These are phyloP conservation scores for Bicyclus anynana DNA, from an alignment of 1,140 invertebrate genomes.

Conservation along the genomic window DNA sequence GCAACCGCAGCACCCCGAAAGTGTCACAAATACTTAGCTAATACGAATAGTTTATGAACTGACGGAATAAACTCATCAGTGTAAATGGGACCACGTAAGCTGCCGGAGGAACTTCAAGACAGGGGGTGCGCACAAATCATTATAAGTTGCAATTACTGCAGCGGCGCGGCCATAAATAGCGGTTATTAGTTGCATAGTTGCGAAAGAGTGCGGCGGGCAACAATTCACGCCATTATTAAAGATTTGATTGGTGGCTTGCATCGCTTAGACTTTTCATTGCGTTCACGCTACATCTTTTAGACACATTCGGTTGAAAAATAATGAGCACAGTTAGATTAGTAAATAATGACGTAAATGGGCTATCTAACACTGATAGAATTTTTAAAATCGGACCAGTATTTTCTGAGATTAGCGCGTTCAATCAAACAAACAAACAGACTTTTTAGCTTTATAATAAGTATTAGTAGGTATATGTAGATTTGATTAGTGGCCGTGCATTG, in stretches of 20 bases:
- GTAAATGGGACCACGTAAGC: slow-evolving; percentile 31
- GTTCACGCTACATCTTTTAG: neutral
- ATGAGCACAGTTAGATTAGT: no score
- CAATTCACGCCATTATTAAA: slow-evolving; percentile 29
- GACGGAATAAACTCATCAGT: slow-evolving; percentile 31
- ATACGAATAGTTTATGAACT: slow-evolving; percentile 32
- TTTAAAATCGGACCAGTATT: no score
- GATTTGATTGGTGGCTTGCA: slow-evolving; percentile 17
- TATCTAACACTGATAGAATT: no score
- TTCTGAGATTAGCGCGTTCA: no score
- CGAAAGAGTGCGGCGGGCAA: slow-evolving; percentile 42
- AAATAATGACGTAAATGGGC: no score
- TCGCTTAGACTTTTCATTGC: slow-evolving; percentile 10
- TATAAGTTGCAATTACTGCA: slow-evolving; percentile 62
- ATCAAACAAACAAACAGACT: no score
- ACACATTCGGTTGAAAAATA: neutral
- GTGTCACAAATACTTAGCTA: slow-evolving; percentile 21
- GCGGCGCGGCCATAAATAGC: slow-evolving; percentile 51
- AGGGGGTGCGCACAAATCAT: slow-evolving; percentile 56
- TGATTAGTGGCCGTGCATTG: slow-evolving; percentile 16
- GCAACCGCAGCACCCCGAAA: slow-evolving; percentile 14
- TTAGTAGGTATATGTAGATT: no score
- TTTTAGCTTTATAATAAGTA: no score
- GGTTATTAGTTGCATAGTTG: slow-evolving; percentile 68
- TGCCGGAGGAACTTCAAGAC: slow-evolving; percentile 38